Conservation (phyloP, 2,888 invertebrate genomes). For the Aporophyla lueneburgensis region DNA sequence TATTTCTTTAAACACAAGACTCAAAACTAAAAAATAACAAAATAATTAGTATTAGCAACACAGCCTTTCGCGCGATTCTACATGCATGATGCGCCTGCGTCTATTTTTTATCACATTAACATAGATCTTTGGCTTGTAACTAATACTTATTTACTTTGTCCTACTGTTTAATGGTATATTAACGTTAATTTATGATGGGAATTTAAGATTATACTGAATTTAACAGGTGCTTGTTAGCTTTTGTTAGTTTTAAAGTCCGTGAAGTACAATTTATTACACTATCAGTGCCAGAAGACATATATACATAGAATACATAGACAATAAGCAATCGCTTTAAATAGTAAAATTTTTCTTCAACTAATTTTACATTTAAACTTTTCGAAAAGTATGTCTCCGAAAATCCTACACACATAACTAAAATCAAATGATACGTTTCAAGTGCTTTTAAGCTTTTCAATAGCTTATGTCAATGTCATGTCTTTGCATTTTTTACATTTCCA, state of each 20-base stretch:
- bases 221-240: background rate
- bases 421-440: too few species aligned
- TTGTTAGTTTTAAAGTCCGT: background rate
- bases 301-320: background rate
- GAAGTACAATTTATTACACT: background rate
- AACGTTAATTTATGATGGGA: constrained; percentile 53
- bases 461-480: too few species aligned
- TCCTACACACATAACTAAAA: too few species aligned
- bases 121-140: constrained; percentile 61
- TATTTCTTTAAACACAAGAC: constrained; percentile 11
- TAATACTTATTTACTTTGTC: constrained; percentile 61
- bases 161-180: constrained; percentile 55
- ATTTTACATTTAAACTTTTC: too few species aligned
- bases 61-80: constrained; percentile 33
- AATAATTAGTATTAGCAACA: constrained; percentile 42
- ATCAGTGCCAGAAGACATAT: too few species aligned
- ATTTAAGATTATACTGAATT: constrained; percentile 30
- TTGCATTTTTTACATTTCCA: too few species aligned
- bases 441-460: too few species aligned
- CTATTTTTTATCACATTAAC: constrained; percentile 64
- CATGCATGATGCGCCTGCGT: constrained; percentile 57
- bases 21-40: constrained; percentile 5
- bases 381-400: too few species aligned
- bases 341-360: too few species aligned
- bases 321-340: background rate